These are phyloP conservation scores for Apodemus speciosus DNA, from an alignment of 2,113 vertebrate genomes.

Conservation along the genomic window DNA sequence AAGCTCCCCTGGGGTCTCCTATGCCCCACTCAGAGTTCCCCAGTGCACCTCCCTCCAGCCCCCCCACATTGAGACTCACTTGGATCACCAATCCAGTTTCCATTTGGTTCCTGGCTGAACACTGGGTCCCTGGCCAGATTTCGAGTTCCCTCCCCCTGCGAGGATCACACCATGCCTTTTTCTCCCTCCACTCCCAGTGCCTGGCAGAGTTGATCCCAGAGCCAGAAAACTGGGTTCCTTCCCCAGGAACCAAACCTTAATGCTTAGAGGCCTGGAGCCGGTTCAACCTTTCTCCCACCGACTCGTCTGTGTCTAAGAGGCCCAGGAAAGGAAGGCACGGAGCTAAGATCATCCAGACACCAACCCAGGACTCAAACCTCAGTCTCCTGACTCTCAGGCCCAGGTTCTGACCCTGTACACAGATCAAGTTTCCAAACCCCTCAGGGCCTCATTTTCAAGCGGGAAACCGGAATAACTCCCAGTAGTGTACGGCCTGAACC, in stretches of 20 bases:
- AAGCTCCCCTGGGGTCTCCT: background rate
- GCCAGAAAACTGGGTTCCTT: background rate
- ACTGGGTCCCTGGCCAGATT: constrained; percentile 68
- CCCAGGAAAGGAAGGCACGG: background rate
- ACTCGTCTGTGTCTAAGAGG: background rate
- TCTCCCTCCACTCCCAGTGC: background rate
- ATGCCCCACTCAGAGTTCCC: accelerated
- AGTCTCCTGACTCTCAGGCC: background rate
- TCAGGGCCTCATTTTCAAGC: constrained; percentile 20
- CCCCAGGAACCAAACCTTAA: constrained; percentile 29
- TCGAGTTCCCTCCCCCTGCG: constrained; percentile 11
- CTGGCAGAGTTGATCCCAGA: constrained; percentile 57
- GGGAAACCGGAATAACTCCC: background rate
- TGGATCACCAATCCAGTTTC: constrained; percentile 70
- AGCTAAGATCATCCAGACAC: constrained; percentile 44
- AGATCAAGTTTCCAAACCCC: constrained; percentile 29
- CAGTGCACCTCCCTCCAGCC: background rate
- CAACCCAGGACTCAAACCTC: constrained; percentile 1
- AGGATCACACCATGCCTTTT: constrained; percentile 1
- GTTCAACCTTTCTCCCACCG: background rate
- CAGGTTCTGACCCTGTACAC: background rate
- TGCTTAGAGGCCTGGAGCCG: background rate
- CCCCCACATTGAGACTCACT: constrained; percentile 45
- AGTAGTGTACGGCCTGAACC: background rate
- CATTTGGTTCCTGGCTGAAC: constrained; percentile 79